A percentile compares a stretch with the other conserved stretches of the same genome.
phyloP scores from a whole-genome alignment of 2,113 vertebrate genomes.

The Gavialis gangeticus region DNA sequence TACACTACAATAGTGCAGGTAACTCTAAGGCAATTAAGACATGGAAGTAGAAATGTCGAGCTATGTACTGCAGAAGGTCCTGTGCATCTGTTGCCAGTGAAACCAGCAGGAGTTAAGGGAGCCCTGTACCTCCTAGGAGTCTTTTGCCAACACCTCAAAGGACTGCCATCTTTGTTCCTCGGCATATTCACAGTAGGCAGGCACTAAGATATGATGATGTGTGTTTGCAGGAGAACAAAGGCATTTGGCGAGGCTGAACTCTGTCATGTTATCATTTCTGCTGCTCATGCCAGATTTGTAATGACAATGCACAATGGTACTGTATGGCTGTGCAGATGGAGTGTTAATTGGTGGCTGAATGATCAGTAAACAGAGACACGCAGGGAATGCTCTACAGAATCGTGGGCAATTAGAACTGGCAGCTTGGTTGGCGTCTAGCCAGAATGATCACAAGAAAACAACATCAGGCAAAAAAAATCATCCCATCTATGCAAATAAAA shows the following conservation, averaged over 20 bases:
- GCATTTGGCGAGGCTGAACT: neutral
- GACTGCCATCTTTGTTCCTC: rapidly evolving
- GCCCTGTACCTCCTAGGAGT: rapidly evolving
- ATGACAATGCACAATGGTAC: rapidly evolving
- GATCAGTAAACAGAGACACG: neutral
- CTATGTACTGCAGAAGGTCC: rapidly evolving
- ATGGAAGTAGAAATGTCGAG: rapidly evolving
- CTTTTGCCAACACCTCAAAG: neutral
- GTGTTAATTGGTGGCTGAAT: neutral
- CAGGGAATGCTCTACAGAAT: neutral
- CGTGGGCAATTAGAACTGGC: neutral
- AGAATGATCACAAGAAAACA: neutral
- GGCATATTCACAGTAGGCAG: rapidly evolving
- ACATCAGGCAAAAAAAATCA: neutral
- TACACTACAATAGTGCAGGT: neutral
- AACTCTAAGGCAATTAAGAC: rapidly evolving
- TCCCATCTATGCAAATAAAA: neutral
- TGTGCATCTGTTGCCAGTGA: neutral
- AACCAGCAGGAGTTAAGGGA: neutral
- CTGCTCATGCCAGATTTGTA: neutral
- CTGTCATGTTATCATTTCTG: rapidly evolving
- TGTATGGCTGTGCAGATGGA: neutral
- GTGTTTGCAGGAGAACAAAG: rapidly evolving
- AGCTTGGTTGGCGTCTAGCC: neutral
- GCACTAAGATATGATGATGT: rapidly evolving